These are phyloP conservation scores for Protonemura montana DNA, from an alignment of 2,888 invertebrate species.

Conservation along the genomic window DNA sequence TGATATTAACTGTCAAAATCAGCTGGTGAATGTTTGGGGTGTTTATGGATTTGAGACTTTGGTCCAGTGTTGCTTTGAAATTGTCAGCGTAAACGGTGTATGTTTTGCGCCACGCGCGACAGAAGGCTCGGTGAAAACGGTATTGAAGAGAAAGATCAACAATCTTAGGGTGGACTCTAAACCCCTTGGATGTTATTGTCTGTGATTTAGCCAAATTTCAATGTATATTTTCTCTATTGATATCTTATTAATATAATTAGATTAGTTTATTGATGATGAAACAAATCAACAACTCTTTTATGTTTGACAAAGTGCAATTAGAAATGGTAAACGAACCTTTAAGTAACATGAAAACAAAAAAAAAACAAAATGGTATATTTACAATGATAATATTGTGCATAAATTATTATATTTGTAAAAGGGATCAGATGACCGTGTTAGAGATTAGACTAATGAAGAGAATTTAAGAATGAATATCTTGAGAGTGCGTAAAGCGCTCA, in stretches of 20 bases:
- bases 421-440: constrained; percentile 30
- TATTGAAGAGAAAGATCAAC: constrained; percentile 27
- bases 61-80: neutral
- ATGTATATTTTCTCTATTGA: constrained; percentile 68
- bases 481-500: constrained; percentile 30
- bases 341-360: constrained; percentile 34
- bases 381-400: constrained; percentile 38
- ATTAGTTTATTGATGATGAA: constrained; percentile 52
- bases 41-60: neutral
- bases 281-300: constrained; percentile 60
- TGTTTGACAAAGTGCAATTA: constrained; percentile 68
- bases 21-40: too few species aligned
- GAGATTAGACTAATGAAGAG: constrained; percentile 43
- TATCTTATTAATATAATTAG: constrained; percentile 59
- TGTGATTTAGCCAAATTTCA: constrained; percentile 68
- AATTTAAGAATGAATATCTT: constrained; percentile 37
- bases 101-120: constrained; percentile 47
- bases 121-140: constrained; percentile 49
- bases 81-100: constrained; percentile 30
- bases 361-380: constrained; percentile 33
- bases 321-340: constrained; percentile 55
- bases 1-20: too few species aligned
- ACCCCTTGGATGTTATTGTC: constrained; percentile 58
- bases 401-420: constrained; percentile 39
- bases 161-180: constrained; percentile 48